Conservation (phyloP, 2,797 vertebrate genomes). For the Scomberomorus guttatus region DNA sequence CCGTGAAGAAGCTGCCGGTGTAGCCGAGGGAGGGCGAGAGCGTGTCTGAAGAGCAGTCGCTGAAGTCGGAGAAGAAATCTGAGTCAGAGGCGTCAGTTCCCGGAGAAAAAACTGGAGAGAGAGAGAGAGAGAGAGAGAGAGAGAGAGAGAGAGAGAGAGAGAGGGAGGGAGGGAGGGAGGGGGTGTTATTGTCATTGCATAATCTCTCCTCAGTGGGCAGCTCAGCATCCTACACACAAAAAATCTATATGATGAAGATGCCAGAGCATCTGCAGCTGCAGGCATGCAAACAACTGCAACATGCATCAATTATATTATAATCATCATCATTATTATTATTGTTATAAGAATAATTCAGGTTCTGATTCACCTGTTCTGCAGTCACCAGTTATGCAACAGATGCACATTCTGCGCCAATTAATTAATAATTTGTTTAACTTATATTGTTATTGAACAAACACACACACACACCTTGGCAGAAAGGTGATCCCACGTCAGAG, state of each 20-base stretch:
- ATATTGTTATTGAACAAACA: not conserved
- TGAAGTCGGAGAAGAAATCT: slow-evolving; percentile 83
- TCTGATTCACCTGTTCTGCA: too few species aligned
- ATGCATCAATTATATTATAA: not conserved
- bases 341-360: not conserved
- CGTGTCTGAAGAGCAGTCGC: slow-evolving; percentile 82
- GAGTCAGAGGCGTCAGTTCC: slow-evolving; percentile 84
- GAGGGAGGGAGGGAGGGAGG: slow-evolving; percentile 15
- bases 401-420: not conserved
- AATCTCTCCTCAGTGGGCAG: slow-evolving; percentile 44
- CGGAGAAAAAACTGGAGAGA: slow-evolving; percentile 77
- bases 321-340: too few species aligned
- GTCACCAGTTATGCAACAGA: not conserved
- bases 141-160: not conserved
- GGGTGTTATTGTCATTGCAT: slow-evolving; percentile 65
- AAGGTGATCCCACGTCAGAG: slow-evolving; percentile 73
- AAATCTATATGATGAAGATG: slow-evolving; percentile 12
- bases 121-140: slow-evolving; percentile 15
- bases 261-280: not conserved
- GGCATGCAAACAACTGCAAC: not conserved
- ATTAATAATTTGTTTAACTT: too few species aligned
- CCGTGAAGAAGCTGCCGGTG: slow-evolving; percentile 89
- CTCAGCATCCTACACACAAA: slow-evolving; percentile 23
- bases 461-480: slow-evolving; percentile 69
- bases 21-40: slow-evolving; percentile 86